Conservation (phyloP, 2,888 invertebrate species). For the Hydroisotoma schaefferi region DNA sequence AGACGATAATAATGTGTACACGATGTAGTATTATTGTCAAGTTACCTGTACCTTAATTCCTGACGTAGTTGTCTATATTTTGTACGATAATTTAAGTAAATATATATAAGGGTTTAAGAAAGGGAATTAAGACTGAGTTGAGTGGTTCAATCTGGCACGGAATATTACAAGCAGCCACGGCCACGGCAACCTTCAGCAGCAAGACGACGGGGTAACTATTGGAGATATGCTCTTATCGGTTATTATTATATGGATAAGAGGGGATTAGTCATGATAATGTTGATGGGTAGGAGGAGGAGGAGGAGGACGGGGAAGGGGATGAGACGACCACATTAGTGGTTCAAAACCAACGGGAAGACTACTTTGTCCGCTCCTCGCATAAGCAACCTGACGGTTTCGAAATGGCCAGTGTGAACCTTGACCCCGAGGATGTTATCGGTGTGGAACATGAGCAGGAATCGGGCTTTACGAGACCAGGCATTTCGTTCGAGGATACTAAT, state of each 20-base stretch:
- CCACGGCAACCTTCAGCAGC: neutral
- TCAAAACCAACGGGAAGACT: conserved; percentile 1
- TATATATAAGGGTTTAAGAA: too few species aligned
- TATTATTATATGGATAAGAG: neutral
- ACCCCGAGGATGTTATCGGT: conserved; percentile 29
- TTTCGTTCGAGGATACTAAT: neutral
- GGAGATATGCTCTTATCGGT: neutral
- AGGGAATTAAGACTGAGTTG: too few species aligned
- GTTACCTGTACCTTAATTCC: too few species aligned
- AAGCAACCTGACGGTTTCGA: conserved; percentile 31
- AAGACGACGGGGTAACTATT: neutral
- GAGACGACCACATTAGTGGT: conserved; percentile 39
- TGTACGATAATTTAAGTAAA: too few species aligned
- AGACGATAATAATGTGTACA: too few species aligned
- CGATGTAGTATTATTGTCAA: too few species aligned
- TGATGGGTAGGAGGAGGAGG: neutral
- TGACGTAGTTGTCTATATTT: too few species aligned
- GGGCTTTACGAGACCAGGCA: conserved; percentile 9
- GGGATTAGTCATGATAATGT: neutral
- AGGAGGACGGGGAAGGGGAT: conserved; percentile 39
- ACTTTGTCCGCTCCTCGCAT: conserved; percentile 3
- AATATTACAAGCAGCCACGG: neutral
- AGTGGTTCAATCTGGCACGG: conserved; percentile 2
- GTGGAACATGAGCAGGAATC: conserved; percentile 13
- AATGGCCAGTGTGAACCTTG: conserved; percentile 39